Base-by-base conservation (phyloP, 1,140 invertebrate species). In the Aphis gossypii region DNA sequence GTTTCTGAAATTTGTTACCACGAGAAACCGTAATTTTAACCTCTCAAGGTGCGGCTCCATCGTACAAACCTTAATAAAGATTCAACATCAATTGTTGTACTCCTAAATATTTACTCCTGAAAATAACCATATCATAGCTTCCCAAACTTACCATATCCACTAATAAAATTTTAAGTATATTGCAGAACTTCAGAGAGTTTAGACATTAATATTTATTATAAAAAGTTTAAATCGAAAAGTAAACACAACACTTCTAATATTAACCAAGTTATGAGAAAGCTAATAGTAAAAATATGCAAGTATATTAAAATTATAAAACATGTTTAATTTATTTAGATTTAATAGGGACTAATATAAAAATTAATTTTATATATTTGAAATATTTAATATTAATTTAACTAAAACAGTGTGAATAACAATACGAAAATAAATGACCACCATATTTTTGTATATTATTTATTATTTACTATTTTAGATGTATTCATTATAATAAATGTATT, bases 381-480 rank as follows among this genome's bases (percentile, higher is more conserved):
- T 76, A 76, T 76, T 76, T 76, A 76, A 76, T n/a, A 76, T 30
- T 76, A 76, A 76, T n/a, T 68, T 76, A 76, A 76, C 30, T n/a
- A 76, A 76, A 76, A 76, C 60, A n/a, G 60, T 76, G 60, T 76
- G 30, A n/a, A 76, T 76, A 76, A 76, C 4, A 6, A 35, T 76
- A n/a, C 60, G 60, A 76, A 68, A 76, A 76, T 76, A 76, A 76
- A 76, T 76, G 30, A 76, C n/a, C 60, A 76, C 60, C 60, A 76
- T 76, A 76, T 76, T 76, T 76, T 76, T 76, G 60, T 76, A 76
- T 76, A 76, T n/a, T 76, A 76, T n/a, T 76, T 76, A 76, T 23
- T 76, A 76, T 76, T 76, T 76, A 76, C 60, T 76, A 76, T 76
- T 76, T n/a, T 76, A 35, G 60, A 76, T 76, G n/a, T n/a, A n/a